Evolutionary conservation across 2,113 vertebrate genomes (phyloP).

Genomic region (Butastur rufipennis): DNA sequence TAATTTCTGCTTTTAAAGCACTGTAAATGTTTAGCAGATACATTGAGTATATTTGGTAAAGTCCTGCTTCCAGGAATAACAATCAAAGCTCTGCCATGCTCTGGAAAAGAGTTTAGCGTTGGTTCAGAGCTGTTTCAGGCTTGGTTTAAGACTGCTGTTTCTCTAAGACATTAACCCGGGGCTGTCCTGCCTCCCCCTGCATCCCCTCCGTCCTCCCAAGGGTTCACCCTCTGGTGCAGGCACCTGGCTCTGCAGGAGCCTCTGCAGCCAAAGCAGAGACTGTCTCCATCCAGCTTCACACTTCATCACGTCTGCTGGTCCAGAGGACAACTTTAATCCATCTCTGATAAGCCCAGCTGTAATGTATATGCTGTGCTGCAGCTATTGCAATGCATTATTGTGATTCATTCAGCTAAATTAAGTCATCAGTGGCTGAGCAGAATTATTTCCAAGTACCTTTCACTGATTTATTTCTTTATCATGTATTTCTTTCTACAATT

Average conservation of each 20-base stretch:
- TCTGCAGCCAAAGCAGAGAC: too few relatives aligned
- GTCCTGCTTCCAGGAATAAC: not conserved
- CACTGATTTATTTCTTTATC: not conserved
- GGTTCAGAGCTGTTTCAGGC: not conserved
- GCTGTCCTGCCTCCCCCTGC: too few relatives aligned
- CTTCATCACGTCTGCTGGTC: not conserved
- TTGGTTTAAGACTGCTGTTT: not conserved
- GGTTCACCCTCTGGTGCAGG: too few relatives aligned
- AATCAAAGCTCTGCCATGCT: not conserved
- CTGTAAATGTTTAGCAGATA: not conserved
- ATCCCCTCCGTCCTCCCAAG: too few relatives aligned
- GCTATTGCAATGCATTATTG: too few relatives aligned
- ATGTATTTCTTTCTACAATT: not conserved
- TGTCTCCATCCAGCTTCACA: not conserved
- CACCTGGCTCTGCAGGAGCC: not conserved
- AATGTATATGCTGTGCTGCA: not conserved
- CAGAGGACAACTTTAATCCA: not conserved
- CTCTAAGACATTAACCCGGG: not conserved
- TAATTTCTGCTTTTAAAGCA: not conserved
- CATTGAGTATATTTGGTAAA: not conserved
- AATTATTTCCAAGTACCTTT: not conserved
- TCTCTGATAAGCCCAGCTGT: not conserved
- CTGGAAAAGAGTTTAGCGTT: not conserved
- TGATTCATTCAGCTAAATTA: not conserved
- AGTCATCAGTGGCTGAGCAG: not conserved